Conservation (phyloP, 1,140 invertebrate species). For the Metopolophium dirhodum region DNA sequence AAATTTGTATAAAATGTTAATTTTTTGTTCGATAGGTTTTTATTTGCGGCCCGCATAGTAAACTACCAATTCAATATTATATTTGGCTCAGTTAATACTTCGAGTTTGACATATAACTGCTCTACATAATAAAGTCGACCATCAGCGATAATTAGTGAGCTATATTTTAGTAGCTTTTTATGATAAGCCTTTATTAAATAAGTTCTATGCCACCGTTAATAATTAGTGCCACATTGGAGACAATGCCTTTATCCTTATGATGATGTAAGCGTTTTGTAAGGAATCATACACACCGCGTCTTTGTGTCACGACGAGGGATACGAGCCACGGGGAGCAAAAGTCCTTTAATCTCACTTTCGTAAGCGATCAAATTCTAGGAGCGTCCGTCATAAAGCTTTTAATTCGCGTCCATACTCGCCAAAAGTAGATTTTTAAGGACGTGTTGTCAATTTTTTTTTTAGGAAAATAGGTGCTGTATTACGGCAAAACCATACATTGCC, state of each 20-base stretch:
- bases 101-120: too few species aligned
- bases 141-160: not conserved
- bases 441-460: not conserved
- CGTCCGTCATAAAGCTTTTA: not conserved
- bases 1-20: too few species aligned
- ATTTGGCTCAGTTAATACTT: too few species aligned
- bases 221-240: not conserved
- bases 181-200: not conserved
- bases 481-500: too few species aligned
- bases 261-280: not conserved
- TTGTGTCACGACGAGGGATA: not conserved
- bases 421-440: not conserved
- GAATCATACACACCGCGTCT: not conserved
- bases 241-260: not conserved
- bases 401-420: not conserved
- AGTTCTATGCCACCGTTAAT: not conserved
- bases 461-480: not conserved
- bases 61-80: too few species aligned
- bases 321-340: not conserved
- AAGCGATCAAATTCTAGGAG: not conserved
- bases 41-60: too few species aligned
- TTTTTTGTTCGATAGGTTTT: too few species aligned
- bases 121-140: too few species aligned
- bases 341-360: not conserved
- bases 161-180: not conserved